Evolutionary conservation across 1,140 invertebrate species (phyloP), one percentile per base, ranked within the genome.

Genomic region (Subanguina moxae): DNA sequence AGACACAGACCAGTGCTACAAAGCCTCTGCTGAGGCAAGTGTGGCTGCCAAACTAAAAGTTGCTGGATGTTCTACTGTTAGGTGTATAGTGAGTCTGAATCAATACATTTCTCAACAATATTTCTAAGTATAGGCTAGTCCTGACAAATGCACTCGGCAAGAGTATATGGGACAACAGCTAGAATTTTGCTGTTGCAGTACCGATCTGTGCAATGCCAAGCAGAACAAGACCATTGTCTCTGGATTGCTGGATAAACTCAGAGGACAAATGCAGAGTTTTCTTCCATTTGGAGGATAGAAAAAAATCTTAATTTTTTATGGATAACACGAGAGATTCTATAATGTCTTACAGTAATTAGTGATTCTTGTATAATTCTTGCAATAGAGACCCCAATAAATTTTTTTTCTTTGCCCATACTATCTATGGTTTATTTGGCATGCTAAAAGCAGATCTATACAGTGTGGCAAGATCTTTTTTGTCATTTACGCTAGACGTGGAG

Each of bases 1-100:
- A 25, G 32, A 57, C n/a, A 58, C 62, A 13, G 71, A 72, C 62
- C 56, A 75, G 13, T 72, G 71, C 56, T 74, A 67, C 62, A 72
- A 75, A 46, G 62, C 62, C 13, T 64, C 62, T 7, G 61, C 61
- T n/a, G 62, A 64, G 25, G 62, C 38, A 11, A 59, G 17, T n/a
- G 42, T 38, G n/a, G n/a, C 45, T n/a, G 32, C 42, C 32, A 56
- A 64, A 23, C 57, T 64, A n/a, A 64, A 64, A 28, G n/a, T 64
- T 7, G 32, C 62, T n/a, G 62, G 62, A 3, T 64, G 62, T 56
- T 59, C 42, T 38, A 64, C 62, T 1, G 42, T 64, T 65, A n/a
- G 62, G 17, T 69, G 70, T 69, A 71, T 69, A 38, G 30, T 62
- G 17, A 62, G 67, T n/a, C 32, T 5, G 32, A 38, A n/a, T 11